phyloP scores from a whole-genome alignment of 1,140 invertebrate genomes.

The Leptopilina boulardi region DNA sequence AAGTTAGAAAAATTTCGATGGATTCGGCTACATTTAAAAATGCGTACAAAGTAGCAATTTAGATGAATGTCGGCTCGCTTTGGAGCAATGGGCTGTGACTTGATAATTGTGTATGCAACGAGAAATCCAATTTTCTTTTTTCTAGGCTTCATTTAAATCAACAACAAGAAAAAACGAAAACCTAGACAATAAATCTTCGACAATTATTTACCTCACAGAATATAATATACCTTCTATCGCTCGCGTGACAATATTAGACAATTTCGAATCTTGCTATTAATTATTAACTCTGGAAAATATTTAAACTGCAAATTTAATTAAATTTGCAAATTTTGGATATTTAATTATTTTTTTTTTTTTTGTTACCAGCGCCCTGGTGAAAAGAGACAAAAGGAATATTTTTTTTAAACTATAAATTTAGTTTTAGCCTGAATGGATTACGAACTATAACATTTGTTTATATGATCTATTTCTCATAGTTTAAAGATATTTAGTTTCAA shows the following conservation, averaged over 20 bases:
- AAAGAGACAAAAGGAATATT: too few species aligned
- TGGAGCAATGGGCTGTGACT: conserved; percentile 65
- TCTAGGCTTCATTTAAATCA: conserved; percentile 42
- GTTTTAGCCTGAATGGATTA: background rate
- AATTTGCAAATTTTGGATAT: too few species aligned
- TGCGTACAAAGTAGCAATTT: conserved; percentile 43
- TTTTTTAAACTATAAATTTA: too few species aligned
- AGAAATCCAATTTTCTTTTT: conserved; percentile 49
- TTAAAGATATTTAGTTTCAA: background rate
- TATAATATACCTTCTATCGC: background rate
- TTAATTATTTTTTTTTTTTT: too few species aligned
- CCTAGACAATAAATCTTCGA: conserved; percentile 2
- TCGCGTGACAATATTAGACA: conserved; percentile 29
- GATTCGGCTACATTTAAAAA: conserved; percentile 41
- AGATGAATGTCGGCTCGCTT: conserved; percentile 57
- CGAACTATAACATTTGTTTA: background rate
- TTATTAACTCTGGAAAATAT: background rate
- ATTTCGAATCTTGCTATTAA: background rate
- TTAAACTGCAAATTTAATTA: too few species aligned
- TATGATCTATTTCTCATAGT: conserved; percentile 6
- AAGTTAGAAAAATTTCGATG: conserved; percentile 45
- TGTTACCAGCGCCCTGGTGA: too few species aligned
- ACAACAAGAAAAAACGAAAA: conserved; percentile 5
- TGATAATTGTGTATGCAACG: conserved; percentile 58
- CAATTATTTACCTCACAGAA: conserved; percentile 34